Percentiles rank a stretch among this genome's conserved stretches.
phyloP scores from a whole-genome alignment of 2,113 vertebrate genomes.

The Etia nguti region DNA sequence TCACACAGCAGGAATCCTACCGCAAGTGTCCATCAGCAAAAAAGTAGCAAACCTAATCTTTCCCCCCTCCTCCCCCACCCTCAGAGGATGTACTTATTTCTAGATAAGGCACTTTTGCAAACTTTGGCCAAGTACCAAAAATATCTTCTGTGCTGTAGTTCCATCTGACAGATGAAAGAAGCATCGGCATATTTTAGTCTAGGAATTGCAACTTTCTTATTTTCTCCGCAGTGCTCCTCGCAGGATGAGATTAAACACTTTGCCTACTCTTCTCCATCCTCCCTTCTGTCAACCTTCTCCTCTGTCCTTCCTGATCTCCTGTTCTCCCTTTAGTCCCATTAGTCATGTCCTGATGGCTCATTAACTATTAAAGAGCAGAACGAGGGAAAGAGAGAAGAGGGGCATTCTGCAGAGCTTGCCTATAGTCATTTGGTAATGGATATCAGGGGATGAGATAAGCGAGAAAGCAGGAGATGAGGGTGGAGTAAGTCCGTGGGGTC shows the following conservation, averaged over 20 bases:
- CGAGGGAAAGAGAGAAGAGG: not conserved
- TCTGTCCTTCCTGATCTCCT: constrained; percentile 2
- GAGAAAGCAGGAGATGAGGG: not conserved
- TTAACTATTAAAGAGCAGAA: constrained; percentile 49
- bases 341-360: constrained; percentile 39
- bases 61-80: not conserved
- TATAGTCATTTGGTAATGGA: constrained; percentile 17
- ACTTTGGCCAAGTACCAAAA: constrained; percentile 13
- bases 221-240: not conserved
- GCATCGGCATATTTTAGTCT: not conserved
- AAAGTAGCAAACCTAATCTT: not conserved
- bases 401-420: not conserved
- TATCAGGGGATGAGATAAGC: not conserved
- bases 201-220: constrained; percentile 14
- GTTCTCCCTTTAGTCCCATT: constrained; percentile 35
- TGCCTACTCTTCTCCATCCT: not conserved
- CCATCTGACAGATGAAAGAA: constrained; percentile 3
- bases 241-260: not conserved
- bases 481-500: not conserved
- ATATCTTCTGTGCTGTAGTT: not conserved
- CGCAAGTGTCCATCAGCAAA: not conserved
- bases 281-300: not conserved
- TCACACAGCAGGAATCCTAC: not conserved
- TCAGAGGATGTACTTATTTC: constrained; percentile 20
- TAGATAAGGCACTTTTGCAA: constrained; percentile 4